These are phyloP conservation scores for Galeruca laticollis DNA, from an alignment of 2,888 invertebrate genomes.

Conservation along the genomic window DNA sequence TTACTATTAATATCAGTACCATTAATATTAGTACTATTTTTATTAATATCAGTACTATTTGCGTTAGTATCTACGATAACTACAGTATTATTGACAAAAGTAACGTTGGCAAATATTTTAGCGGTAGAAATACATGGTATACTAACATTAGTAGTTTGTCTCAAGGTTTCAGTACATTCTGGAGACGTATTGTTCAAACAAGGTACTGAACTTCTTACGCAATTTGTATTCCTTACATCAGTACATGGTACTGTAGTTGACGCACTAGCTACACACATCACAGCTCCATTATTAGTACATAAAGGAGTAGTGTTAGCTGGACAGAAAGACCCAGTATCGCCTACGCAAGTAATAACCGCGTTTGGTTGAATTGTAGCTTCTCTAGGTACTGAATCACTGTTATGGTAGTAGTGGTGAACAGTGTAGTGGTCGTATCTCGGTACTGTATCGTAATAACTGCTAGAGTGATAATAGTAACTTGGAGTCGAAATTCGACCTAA, in stretches of 20 bases:
- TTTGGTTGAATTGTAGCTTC: constrained; percentile 60
- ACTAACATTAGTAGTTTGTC: constrained; percentile 53
- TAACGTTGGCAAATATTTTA: constrained; percentile 54
- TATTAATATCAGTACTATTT: constrained; percentile 39
- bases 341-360: constrained; percentile 59
- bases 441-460: constrained; percentile 47
- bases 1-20: constrained; percentile 23
- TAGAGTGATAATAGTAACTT: constrained; percentile 52
- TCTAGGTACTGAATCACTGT: constrained; percentile 55
- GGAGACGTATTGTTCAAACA: constrained; percentile 59
- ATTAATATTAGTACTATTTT: constrained; percentile 21
- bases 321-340: constrained; percentile 61
- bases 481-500: constrained; percentile 57
- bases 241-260: constrained; percentile 60
- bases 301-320: constrained; percentile 61
- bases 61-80: constrained; percentile 41
- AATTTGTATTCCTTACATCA: constrained; percentile 55
- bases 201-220: constrained; percentile 59
- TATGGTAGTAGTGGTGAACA: constrained; percentile 64
- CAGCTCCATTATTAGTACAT: constrained; percentile 63
- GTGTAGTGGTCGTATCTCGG: constrained; percentile 60
- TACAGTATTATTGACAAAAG: constrained; percentile 54
- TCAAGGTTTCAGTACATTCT: constrained; percentile 54
- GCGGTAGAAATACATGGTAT: constrained; percentile 61
- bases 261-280: constrained; percentile 63